A percentile compares a stretch with the other conserved stretches of the same genome.
phyloP scores from a whole-genome alignment of 2,888 invertebrate genomes.

The Ormyrus rosae region DNA sequence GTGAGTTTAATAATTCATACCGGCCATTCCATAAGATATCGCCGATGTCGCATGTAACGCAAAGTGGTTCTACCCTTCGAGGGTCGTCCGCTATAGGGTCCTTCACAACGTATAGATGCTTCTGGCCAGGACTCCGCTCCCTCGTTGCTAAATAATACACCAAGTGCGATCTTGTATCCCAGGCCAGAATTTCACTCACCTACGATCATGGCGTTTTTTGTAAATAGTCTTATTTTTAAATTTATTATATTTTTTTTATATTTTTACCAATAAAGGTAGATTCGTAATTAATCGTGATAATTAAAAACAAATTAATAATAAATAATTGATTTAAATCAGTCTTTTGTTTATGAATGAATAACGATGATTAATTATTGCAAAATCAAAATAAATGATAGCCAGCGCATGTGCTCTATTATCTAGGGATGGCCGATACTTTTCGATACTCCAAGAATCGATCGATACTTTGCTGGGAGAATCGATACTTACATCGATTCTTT shows the following conservation, averaged over 20 bases:
- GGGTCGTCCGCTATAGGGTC: constrained; percentile 85
- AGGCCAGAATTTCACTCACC: constrained; percentile 84
- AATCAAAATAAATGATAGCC: too few species aligned
- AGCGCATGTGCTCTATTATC: too few species aligned
- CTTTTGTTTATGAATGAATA: too few species aligned
- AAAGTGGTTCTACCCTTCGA: constrained; percentile 84
- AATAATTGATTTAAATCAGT: too few species aligned
- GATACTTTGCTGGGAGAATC: too few species aligned
- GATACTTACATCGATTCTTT: too few species aligned
- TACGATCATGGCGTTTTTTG: constrained; percentile 36
- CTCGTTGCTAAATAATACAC: constrained; percentile 88
- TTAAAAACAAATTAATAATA: too few species aligned
- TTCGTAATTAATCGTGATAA: too few species aligned
- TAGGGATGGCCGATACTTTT: too few species aligned
- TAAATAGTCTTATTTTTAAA: too few species aligned
- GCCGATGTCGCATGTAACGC: constrained; percentile 89
- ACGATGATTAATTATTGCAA: too few species aligned
- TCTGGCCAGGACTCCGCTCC: constrained; percentile 89
- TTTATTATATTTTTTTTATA: constrained; percentile 12
- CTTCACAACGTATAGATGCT: constrained; percentile 91
- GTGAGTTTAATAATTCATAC: constrained; percentile 66
- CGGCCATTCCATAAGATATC: constrained; percentile 88
- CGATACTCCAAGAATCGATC: too few species aligned
- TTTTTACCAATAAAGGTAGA: not conserved
- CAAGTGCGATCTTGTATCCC: constrained; percentile 89